Evolutionary conservation across 1,140 invertebrate genomes (phyloP), one percentile per base, ranked within the genome.

Genomic region (Tetranychus cinnabarinus): DNA sequence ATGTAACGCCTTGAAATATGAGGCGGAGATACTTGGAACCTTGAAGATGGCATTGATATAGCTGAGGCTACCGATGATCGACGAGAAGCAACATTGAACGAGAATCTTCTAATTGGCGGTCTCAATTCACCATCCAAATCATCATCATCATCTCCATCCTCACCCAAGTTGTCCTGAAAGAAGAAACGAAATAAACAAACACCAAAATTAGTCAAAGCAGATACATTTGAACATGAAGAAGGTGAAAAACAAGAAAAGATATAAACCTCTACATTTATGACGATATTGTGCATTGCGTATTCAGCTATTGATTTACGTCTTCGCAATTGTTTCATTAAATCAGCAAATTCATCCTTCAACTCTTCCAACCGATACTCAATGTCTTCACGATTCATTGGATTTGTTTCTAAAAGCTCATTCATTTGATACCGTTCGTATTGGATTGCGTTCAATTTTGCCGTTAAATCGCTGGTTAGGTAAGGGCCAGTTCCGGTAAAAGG

Each of bases 41-140:
- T 42, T 15, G 59, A 37, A n/a, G 23, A 39, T 37, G 59, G 34
- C 12, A 54, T 39, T 52, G 59, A 35, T 34, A 52, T 50, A 4
- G 59, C 47, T 15, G 59, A 60, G 8, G 46, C 59, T 15, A 60
- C 48, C 6, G 59, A 60, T 31, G 59, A 23, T 15, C 59, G 59
- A n/a, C 59, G 46, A 6, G 59, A 50, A 8, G 59, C n/a, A n/a
- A 59, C 55, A 37, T 33, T 68, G 8, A 72, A 59, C 1, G 70
- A 66, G 37, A 70, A 59, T 42, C 68, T 66, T 10, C 71, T 61
- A 2, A 68, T 67, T 31, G 66, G 36, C 8, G 63, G 63, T 10
- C 71, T 58, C 33, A 73, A 36, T 62, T 71, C 70, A 0, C 72
- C 71, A 33, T 70, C 72, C 34, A 71, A 65, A 48, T 73, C 72